Evolutionary conservation across 2,888 invertebrate genomes (phyloP).

Genomic region (Melanargia galathea): DNA sequence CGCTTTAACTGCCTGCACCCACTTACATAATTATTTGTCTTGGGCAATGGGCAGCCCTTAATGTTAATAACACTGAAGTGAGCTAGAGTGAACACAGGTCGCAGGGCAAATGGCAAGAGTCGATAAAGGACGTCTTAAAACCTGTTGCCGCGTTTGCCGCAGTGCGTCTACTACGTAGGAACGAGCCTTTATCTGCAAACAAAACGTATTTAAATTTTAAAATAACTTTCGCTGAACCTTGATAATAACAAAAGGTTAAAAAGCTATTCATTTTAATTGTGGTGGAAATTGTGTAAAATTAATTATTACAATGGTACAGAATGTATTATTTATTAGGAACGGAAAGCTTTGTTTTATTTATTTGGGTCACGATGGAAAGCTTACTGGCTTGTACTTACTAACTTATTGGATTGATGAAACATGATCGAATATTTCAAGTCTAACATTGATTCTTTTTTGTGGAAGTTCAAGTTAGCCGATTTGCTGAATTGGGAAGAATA

Average conservation of each 20-base stretch:
- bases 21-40: background rate
- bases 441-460: no score
- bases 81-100: background rate
- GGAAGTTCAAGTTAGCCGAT: no score
- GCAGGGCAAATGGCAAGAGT: constrained; percentile 12
- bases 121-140: constrained; percentile 22
- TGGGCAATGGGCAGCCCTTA: background rate
- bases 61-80: background rate
- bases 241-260: background rate
- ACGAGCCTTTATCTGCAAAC: constrained; percentile 7
- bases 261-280: background rate
- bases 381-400: no score
- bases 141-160: constrained; percentile 29
- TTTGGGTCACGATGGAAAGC: no score
- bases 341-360: no score
- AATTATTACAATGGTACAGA: no score
- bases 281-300: background rate
- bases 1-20: no score
- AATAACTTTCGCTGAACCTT: background rate
- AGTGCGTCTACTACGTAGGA: constrained; percentile 36
- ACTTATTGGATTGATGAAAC: no score
- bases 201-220: background rate
- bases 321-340: no score
- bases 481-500: no score
- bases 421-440: no score